These are phyloP conservation scores for Caretta caretta DNA, from an alignment of 2,113 vertebrate genomes.

Conservation along the genomic window DNA sequence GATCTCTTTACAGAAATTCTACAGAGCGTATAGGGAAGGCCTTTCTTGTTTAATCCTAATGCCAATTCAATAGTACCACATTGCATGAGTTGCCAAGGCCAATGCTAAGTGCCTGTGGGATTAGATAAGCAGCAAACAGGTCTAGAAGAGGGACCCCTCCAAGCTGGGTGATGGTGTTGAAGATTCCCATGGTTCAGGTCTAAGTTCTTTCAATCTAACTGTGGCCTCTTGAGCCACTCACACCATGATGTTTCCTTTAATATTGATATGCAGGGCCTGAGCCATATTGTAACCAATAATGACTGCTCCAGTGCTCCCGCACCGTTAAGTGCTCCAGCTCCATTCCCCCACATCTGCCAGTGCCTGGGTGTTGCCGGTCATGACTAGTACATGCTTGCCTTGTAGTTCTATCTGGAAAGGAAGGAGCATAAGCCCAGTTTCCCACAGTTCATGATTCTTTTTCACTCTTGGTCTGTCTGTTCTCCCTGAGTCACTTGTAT, in stretches of 20 bases:
- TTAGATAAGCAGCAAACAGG: conserved; percentile 18
- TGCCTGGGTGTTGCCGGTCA: neutral
- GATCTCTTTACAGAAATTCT: conserved; percentile 48
- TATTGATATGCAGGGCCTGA: fast-evolving
- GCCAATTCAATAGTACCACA: conserved; percentile 43
- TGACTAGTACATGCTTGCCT: neutral
- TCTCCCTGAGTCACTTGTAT: neutral
- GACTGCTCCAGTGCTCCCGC: fast-evolving
- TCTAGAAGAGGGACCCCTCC: conserved; percentile 13
- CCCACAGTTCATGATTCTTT: neutral
- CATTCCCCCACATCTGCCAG: neutral
- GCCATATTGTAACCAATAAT: neutral
- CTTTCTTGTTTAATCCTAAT: conserved; percentile 9
- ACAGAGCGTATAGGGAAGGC: conserved; percentile 14
- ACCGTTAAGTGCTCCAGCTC: fast-evolving
- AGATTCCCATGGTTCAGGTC: neutral
- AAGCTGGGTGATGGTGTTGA: neutral
- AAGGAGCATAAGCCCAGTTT: neutral
- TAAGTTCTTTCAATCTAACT: neutral
- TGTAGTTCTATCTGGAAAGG: neutral
- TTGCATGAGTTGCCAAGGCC: conserved; percentile 44
- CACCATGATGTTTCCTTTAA: neutral
- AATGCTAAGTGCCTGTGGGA: conserved; percentile 15
- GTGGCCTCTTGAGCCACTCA: neutral
- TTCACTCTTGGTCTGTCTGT: neutral